These are phyloP conservation scores for Chironomus tentans DNA, from an alignment of 2,888 invertebrate species.

Conservation along the genomic window DNA sequence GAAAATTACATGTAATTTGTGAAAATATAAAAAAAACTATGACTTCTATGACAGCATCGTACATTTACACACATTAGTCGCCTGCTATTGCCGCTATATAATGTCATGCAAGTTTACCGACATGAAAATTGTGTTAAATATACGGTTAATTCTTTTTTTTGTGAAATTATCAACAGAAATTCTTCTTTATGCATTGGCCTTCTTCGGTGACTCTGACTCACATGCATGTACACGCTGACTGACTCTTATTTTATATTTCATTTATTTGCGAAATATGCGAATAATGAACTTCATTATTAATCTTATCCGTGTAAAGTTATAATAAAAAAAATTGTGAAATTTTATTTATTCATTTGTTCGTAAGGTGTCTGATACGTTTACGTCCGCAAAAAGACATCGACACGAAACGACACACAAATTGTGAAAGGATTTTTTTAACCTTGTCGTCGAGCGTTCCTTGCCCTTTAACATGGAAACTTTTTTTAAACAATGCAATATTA, in stretches of 20 bases:
- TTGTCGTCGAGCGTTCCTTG: neutral
- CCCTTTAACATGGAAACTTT: neutral
- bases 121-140: neutral
- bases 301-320: too few species aligned
- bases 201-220: neutral
- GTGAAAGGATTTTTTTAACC: neutral
- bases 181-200: neutral
- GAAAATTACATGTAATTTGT: slow-evolving; percentile 12
- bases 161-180: neutral
- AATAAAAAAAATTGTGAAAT: neutral
- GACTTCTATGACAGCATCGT: neutral
- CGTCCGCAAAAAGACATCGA: too few species aligned
- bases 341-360: neutral
- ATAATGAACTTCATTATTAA: too few species aligned
- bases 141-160: neutral
- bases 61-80: neutral
- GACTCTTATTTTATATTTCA: neutral
- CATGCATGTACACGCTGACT: neutral
- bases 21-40: neutral
- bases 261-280: too few species aligned
- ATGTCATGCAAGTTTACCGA: neutral
- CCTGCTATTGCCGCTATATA: neutral
- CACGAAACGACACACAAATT: neutral
- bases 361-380: neutral
- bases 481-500: neutral